A percentile compares a stretch with the other conserved stretches of the same genome.
These are phyloP conservation scores for Sinocyclocheilus grahami DNA, from an alignment of 2,113 vertebrate genomes.

Conservation along the genomic window DNA sequence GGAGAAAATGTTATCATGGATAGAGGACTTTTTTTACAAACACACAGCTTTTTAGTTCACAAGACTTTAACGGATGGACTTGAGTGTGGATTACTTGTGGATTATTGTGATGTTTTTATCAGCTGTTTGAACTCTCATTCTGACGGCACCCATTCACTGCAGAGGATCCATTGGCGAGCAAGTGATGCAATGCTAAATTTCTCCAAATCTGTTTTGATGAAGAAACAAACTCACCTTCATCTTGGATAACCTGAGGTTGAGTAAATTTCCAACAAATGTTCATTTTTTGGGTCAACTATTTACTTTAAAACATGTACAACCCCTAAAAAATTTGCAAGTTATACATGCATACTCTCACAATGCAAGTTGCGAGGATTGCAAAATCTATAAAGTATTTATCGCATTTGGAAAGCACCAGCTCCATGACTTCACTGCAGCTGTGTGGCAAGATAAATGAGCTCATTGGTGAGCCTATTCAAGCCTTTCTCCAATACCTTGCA, in stretches of 20 bases:
- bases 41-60: too few relatives aligned
- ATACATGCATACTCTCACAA: neutral
- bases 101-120: too few relatives aligned
- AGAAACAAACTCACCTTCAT: neutral
- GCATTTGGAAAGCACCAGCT: neutral
- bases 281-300: neutral
- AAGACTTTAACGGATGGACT: too few relatives aligned
- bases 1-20: too few relatives aligned
- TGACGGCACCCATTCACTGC: too few relatives aligned
- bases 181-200: neutral
- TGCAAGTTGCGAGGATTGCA: neutral
- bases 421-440: conserved; percentile 4
- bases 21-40: too few relatives aligned
- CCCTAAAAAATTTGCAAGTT: neutral
- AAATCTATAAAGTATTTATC: neutral
- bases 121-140: too few relatives aligned
- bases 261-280: neutral
- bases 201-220: neutral
- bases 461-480: conserved; percentile 14
- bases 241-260: neutral
- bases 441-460: conserved; percentile 27
- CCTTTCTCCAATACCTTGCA: conserved; percentile 28
- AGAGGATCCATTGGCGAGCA: neutral
- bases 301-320: neutral
- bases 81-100: too few relatives aligned